phyloP scores from a whole-genome alignment of 2,113 vertebrate genomes.

The Electrona antarctica region DNA sequence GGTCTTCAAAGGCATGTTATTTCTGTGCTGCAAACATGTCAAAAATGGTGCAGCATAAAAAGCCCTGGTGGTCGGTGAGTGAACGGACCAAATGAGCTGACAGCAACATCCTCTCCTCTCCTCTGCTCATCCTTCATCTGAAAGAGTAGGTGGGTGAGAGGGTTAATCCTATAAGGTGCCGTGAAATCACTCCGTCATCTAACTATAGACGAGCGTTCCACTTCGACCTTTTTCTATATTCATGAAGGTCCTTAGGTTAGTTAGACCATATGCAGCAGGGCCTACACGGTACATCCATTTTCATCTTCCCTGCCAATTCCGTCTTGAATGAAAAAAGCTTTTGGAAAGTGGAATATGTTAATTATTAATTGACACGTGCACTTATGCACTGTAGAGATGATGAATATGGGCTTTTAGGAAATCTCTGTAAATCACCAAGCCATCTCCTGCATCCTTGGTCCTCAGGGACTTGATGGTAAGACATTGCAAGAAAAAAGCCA shows the following conservation, averaged over 20 bases:
- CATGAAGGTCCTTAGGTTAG: slow-evolving; percentile 44
- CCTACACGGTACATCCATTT: slow-evolving; percentile 21
- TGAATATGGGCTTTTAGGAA: slow-evolving; percentile 35
- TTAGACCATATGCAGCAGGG: slow-evolving; percentile 40
- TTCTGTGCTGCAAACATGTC: neutral
- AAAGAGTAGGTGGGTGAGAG: slow-evolving; percentile 7
- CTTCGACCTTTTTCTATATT: slow-evolving; percentile 54
- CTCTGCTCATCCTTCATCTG: neutral
- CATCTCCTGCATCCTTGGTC: slow-evolving; percentile 24
- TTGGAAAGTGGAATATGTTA: slow-evolving; percentile 53
- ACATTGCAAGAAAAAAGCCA: slow-evolving; percentile 33
- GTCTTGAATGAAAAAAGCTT: slow-evolving; percentile 42
- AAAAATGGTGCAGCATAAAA: neutral
- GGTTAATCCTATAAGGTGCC: slow-evolving; percentile 37
- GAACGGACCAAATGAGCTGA: neutral
- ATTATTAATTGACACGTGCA: slow-evolving; percentile 62
- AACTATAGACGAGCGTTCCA: slow-evolving; percentile 41
- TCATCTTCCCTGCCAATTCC: slow-evolving; percentile 33
- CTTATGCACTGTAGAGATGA: slow-evolving; percentile 37
- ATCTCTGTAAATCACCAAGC: neutral
- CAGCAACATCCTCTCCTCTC: neutral
- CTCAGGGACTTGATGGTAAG: slow-evolving; percentile 32
- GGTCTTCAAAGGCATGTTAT: neutral
- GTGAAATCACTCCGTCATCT: slow-evolving; percentile 42
- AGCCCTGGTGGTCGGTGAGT: neutral